Base-by-base conservation (phyloP, 2,888 invertebrate species). In the Horisme vitalbata region DNA sequence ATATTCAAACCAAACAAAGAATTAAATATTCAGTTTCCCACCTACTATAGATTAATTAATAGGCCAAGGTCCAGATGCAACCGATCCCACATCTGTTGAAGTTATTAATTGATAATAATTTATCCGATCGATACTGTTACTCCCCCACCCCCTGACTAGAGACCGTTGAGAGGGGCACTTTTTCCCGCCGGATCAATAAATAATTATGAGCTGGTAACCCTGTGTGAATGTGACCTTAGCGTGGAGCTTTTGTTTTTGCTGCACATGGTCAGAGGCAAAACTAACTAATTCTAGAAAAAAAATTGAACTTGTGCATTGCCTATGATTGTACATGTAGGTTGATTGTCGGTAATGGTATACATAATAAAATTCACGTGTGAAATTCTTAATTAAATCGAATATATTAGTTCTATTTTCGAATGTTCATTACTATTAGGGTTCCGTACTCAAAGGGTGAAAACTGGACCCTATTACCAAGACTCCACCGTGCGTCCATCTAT, bases 171-270 rank as follows among this genome's bases (percentile, higher is more conserved):
- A 78, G 68, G 73, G 79, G 79, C 72, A 59, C 59, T 77, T 66
- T 68, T 68, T 68, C 71, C 71, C 75, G 66, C 71, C 77, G 79
- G 74, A 83, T 79, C 79, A 77, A 84, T 84, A 80, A 83, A 79
- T 79, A 78, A 76, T 75, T 71, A 70, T 54, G 53, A 64, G 55
- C 51, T 63, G 61, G 64, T 62, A 68, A 75, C 63, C 68, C 67
- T 80, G 81, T 83, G 84, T 78, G 85, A 83, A 82, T 71, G 66
- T 75, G 71, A 75, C 77, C 75, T 78, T 76, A 71, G 54, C 71
- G 65, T 69, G 67, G 52, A 18, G 1, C 1, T 18, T 52, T 36
- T 48, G 33, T 45, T 49, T 48, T 55, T 60, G 56, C 56, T 34
- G 30, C 44, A 32, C 41, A 43, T 26, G 53, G 44, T 41, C 47